Evolutionary conservation across 2,888 invertebrate species (phyloP), one percentile per base, ranked within the genome.

Genomic region (Epicampocera succincta): DNA sequence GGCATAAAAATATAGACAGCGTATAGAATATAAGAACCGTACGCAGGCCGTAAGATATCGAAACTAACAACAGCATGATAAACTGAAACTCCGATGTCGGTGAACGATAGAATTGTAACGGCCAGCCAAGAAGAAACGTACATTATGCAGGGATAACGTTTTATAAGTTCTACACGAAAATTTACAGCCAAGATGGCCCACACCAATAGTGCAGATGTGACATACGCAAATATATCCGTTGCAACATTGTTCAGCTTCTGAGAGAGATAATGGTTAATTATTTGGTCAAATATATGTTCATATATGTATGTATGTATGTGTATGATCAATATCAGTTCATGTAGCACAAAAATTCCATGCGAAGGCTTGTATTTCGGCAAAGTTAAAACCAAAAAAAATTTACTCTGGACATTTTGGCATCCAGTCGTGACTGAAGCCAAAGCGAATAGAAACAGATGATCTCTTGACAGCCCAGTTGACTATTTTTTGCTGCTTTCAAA

Each of bases 1-100:
- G 97, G 96, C 84, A 97, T 92, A 90, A 97, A 97, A 84, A 97
- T 94, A 90, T 97, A 97, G 83, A 95, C 94, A 1, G 95, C 94
- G 65, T 97, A 92, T 1, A 97, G 92, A 1, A 95, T 93, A 89
- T 95, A 94, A 0, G 94, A 94, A 1, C 94, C 92, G 87, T 95
- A 95, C 0, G 95, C 94, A 17, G 96, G 95, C 71, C 95, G 92
- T 0, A 94, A 89, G 13, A 87, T 87, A n/a, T 87, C 87, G 56
- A 92, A 91, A 38, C 92, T 92, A 83, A 92, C 91, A 13, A 91
- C 90, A 1, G 92, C 92, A 86, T 95, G 94, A 88, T 93, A 95
- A 68, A 95, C 92, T 29, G 95, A 94, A 13, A 95, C 90, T 1
- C 93, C 92, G 25, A 95, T 90, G 89, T 96, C 95, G 86, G 93